A percentile compares a stretch with the other conserved stretches of the same genome.
These are phyloP conservation scores for Colletes gigas DNA, from an alignment of 1,140 invertebrate genomes.

Conservation along the genomic window DNA sequence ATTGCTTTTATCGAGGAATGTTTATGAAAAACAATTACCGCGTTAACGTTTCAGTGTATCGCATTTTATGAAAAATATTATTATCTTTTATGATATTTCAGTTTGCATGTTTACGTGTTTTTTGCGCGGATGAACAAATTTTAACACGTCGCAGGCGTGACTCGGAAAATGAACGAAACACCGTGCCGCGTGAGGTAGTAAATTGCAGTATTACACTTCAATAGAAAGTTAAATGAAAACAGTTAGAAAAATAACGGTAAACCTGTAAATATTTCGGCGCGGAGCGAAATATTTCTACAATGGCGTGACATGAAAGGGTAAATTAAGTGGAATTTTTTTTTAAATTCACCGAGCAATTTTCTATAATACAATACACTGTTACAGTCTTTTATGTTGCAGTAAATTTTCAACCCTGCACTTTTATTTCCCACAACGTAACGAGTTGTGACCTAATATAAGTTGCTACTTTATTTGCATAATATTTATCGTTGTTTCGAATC, in stretches of 20 bases:
- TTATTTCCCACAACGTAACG: too few relatives aligned
- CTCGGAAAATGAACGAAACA: neutral
- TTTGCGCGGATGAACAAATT: neutral
- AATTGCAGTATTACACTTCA: neutral
- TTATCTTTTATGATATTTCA: constrained; percentile 21
- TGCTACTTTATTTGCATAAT: too few relatives aligned
- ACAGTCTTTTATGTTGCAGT: neutral
- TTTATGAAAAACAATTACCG: constrained; percentile 8
- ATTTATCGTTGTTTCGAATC: too few relatives aligned
- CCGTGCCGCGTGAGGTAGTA: too few relatives aligned
- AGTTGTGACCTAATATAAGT: neutral
- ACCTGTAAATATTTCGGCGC: constrained; percentile 20
- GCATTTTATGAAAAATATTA: constrained; percentile 11
- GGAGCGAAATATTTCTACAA: constrained; percentile 22
- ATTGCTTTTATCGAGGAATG: neutral
- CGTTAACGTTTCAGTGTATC: neutral
- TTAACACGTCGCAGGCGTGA: neutral
- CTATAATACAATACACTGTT: neutral
- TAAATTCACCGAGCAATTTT: constrained; percentile 17
- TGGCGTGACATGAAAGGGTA: constrained; percentile 14
- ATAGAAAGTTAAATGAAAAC: constrained; percentile 38
- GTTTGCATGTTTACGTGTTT: neutral
- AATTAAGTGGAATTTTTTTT: constrained; percentile 33
- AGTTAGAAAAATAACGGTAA: constrained; percentile 34
- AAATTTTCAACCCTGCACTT: neutral